phyloP scores from a whole-genome alignment of 92 coral and sea anemone species.

The Plumapathes pennacea region DNA sequence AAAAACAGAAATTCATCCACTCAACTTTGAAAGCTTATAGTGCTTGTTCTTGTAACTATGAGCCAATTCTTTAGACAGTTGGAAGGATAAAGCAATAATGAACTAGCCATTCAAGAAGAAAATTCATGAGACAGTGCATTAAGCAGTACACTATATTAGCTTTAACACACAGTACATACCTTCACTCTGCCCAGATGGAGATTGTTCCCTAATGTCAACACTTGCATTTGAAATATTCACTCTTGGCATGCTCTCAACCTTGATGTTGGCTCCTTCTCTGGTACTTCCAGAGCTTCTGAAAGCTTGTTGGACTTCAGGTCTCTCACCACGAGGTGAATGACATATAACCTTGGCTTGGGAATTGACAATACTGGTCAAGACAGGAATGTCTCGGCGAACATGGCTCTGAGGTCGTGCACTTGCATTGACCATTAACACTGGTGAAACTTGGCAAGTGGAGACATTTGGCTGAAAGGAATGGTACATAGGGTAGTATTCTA shows the following conservation, averaged over 20 bases:
- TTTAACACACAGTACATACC: conserved; percentile 2
- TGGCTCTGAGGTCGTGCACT: conserved; percentile 60
- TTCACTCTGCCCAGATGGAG: conserved; percentile 8
- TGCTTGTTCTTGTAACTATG: too few species aligned
- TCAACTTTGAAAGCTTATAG: too few species aligned
- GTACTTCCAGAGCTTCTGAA: neutral
- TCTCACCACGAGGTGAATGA: conserved; percentile 80
- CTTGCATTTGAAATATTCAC: conserved; percentile 21
- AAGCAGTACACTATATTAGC: neutral
- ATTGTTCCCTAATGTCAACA: conserved; percentile 17
- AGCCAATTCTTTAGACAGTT: too few species aligned
- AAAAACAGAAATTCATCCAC: too few species aligned
- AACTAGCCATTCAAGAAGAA: too few species aligned
- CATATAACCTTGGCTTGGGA: conserved; percentile 93
- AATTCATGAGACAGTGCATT: too few species aligned
- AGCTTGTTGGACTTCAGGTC: neutral
- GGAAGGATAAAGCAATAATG: too few species aligned
- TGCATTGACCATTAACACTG: conserved; percentile 74
- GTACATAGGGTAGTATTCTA: too few species aligned
- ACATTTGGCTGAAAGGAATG: too few species aligned
- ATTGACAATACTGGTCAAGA: conserved; percentile 67
- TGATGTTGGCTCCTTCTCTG: conserved; percentile 47
- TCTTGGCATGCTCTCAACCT: conserved; percentile 58
- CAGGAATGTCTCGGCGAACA: conserved; percentile 76
- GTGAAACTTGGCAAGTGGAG: too few species aligned